Evolutionary conservation across 2,797 vertebrate species (phyloP).

Genomic region (Syngnathus rostellatus): DNA sequence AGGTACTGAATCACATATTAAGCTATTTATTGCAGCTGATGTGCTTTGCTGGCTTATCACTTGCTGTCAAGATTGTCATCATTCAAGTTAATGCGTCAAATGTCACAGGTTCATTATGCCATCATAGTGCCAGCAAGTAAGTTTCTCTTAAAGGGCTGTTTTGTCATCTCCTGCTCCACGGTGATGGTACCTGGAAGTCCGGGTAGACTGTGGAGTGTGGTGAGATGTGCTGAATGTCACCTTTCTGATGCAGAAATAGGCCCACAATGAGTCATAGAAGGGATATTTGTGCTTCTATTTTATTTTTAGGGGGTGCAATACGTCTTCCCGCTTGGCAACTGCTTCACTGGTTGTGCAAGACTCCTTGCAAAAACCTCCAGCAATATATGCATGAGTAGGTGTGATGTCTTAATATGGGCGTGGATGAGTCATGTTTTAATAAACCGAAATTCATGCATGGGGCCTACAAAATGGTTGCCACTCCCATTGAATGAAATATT

Average conservation of each 20-base stretch:
- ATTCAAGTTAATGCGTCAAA: not conserved
- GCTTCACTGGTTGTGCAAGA: not conserved
- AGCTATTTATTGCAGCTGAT: slow-evolving; percentile 34
- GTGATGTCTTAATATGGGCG: not conserved
- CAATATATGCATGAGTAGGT: not conserved
- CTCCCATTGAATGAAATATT: not conserved
- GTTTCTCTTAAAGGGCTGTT: not conserved
- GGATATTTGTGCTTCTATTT: slow-evolving; percentile 59
- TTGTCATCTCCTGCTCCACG: not conserved
- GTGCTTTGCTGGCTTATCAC: slow-evolving; percentile 25
- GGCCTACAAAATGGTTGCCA: not conserved
- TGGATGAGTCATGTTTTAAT: not conserved
- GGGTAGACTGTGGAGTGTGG: not conserved
- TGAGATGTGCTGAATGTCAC: slow-evolving; percentile 40
- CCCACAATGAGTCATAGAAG: slow-evolving; percentile 60
- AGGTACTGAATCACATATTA: slow-evolving; percentile 19
- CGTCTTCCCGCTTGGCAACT: slow-evolving; percentile 30
- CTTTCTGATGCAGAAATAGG: slow-evolving; percentile 59
- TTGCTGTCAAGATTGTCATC: slow-evolving; percentile 18
- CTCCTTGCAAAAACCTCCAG: not conserved
- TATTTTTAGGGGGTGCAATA: slow-evolving; percentile 49
- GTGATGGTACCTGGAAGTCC: not conserved
- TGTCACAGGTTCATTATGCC: slow-evolving; percentile 3
- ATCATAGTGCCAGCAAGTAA: not conserved
- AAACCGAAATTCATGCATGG: not conserved